Percentiles rank a stretch among this genome's conserved stretches.
phyloP scores from a whole-genome alignment of 2,113 vertebrate genomes.

The Acinonyx jubatus region DNA sequence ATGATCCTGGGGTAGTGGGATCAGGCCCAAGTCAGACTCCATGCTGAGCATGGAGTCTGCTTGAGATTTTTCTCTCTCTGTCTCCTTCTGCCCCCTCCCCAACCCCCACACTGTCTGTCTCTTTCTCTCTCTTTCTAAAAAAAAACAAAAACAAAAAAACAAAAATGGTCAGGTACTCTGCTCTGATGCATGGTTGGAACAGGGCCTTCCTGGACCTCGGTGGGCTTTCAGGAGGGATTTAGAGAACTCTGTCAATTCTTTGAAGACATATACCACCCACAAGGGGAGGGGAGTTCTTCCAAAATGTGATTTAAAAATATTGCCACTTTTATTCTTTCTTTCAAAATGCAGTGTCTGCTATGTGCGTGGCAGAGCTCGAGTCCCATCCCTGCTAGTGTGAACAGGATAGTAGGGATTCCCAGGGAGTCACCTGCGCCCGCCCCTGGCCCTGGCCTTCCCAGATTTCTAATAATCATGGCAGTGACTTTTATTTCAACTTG shows the following conservation, averaged over 20 bases:
- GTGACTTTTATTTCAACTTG: not conserved
- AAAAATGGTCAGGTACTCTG: not conserved
- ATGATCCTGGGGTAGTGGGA: too few relatives aligned
- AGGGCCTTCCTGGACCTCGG: not conserved
- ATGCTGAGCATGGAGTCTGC: too few relatives aligned
- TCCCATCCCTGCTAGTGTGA: not conserved
- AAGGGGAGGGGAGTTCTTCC: not conserved
- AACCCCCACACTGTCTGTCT: too few relatives aligned
- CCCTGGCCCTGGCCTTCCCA: not conserved
- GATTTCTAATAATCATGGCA: not conserved
- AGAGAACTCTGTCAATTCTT: not conserved
- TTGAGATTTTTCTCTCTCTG: too few relatives aligned
- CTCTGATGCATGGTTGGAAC: not conserved
- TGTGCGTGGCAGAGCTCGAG: accelerated
- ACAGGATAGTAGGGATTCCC: not conserved
- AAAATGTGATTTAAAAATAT: not conserved
- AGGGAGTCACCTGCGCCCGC: not conserved
- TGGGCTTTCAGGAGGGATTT: not conserved
- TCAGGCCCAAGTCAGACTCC: too few relatives aligned
- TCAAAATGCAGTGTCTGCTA: not conserved
- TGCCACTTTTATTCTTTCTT: not conserved
- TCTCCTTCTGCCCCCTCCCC: too few relatives aligned
- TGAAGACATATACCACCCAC: not conserved
- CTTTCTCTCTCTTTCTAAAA: too few relatives aligned
- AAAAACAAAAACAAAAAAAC: too few relatives aligned